These are phyloP conservation scores for Mizuhopecten yessoensis DNA, from an alignment of 1,140 invertebrate species.

Conservation along the genomic window DNA sequence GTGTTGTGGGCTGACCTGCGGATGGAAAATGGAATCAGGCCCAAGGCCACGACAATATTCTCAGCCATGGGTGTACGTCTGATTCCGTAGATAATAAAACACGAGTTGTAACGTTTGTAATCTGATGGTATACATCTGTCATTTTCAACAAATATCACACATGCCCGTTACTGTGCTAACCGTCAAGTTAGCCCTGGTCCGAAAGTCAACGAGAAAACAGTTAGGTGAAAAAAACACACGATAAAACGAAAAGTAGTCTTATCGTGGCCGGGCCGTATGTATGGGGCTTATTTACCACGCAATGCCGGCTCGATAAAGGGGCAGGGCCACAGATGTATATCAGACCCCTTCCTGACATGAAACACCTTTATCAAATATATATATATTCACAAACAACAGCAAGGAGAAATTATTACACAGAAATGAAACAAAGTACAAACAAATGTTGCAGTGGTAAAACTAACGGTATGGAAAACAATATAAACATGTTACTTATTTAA, in stretches of 20 bases:
- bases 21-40: too few species aligned
- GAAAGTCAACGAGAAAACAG: background rate
- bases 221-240: background rate
- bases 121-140: conserved; percentile 20
- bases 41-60: too few species aligned
- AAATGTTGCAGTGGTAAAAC: background rate
- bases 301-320: background rate
- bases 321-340: background rate
- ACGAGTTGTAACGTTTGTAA: background rate
- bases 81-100: background rate
- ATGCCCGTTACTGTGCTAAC: background rate
- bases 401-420: background rate
- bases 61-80: too few species aligned
- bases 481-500: background rate
- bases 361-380: background rate
- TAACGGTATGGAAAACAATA: background rate
- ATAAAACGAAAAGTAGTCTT: background rate
- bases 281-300: conserved; percentile 4
- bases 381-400: background rate
- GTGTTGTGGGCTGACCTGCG: too few species aligned
- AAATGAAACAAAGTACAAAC: background rate
- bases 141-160: conserved; percentile 31
- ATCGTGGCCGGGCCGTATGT: background rate
- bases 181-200: background rate
- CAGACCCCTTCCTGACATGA: background rate